Evolutionary conservation across 2,888 invertebrate genomes (phyloP).

Genomic region (Nemurella pictetii): DNA sequence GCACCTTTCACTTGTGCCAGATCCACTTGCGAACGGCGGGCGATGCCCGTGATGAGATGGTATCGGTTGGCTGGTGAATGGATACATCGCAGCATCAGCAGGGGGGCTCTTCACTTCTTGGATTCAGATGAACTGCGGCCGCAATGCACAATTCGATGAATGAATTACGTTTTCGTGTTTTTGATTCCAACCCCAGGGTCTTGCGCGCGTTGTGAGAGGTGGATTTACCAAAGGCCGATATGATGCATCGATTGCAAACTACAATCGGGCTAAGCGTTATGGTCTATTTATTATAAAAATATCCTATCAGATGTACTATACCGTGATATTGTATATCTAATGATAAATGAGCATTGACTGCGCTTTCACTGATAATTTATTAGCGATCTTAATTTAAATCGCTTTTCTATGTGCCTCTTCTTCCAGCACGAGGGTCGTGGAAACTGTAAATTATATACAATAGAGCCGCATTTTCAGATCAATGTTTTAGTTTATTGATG

Average conservation of each 20-base stretch:
- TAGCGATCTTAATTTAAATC: constrained; percentile 3
- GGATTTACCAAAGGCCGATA: neutral
- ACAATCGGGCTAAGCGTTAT: neutral
- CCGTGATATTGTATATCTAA: neutral
- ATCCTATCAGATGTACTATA: neutral
- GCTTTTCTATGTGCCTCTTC: neutral
- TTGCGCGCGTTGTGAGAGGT: neutral
- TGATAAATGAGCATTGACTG: neutral
- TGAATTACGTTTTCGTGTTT: neutral
- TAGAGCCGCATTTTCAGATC: neutral
- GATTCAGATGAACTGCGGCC: neutral
- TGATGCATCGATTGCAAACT: neutral
- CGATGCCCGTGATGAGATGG: neutral
- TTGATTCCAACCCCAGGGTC: neutral
- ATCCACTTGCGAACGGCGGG: neutral
- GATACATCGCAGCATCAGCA: neutral
- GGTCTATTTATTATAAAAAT: constrained; percentile 10
- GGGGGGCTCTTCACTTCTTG: neutral
- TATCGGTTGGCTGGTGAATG: neutral
- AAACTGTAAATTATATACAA: neutral
- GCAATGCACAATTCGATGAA: neutral
- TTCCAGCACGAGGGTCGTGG: neutral
- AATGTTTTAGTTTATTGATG: neutral
- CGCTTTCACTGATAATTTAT: constrained; percentile 25
- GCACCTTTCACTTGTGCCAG: neutral